Base-by-base conservation (phyloP, 1,140 invertebrate species). In the Macrobrachium rosenbergii region DNA sequence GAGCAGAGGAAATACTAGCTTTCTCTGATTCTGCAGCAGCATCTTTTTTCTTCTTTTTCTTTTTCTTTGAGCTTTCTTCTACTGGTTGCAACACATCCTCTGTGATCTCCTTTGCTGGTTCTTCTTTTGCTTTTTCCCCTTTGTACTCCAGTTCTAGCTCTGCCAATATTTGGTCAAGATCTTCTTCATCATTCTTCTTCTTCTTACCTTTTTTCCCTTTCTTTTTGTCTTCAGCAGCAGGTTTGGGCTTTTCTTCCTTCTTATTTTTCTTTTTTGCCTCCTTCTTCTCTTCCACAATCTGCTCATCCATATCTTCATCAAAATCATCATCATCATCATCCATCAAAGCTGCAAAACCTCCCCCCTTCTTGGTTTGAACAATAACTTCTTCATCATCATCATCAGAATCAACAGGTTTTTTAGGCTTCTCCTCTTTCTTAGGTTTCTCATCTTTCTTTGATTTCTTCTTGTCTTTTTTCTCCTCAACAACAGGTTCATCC, bases 51-150 rank as follows among this genome's bases (percentile, higher is more conserved):
- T 67, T 67, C 64, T 67, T 67, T 67, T 72, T 75, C 64, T 67
- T 67, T n/a, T 28, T 28, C 64, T 67, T 67, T 16, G 52, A 52
- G 7, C 23, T 67, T 16, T 82, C 59, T 45, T 76, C 87, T 83
- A 79, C 10, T 82, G 52, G 80, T 23, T n/a, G 37, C n/a, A 14
- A 17, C 73, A 37, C 28, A 37, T 37, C 37, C 83, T 90, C 90
- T 92, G 92, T 72, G 90, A 89, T 90, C 95, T 95, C 88, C 94
- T 95, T 63, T 93, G 92, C 19, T 95, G 95, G 37, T 91, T 97
- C 96, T 78, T 94, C 93, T 90, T 96, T 97, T 90, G 97, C 95
- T 60, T 95, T 93, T 92, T 97, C 96, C 91, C 96, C 96, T 89
- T 97, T 97, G 90, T 97, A 96, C 91, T 96, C 96, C 90, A 96